Percentiles rank a stretch among this genome's conserved stretches.
Evolutionary conservation across 2,888 invertebrate species (phyloP).

Genomic region (Neocrepidodera transversa): DNA sequence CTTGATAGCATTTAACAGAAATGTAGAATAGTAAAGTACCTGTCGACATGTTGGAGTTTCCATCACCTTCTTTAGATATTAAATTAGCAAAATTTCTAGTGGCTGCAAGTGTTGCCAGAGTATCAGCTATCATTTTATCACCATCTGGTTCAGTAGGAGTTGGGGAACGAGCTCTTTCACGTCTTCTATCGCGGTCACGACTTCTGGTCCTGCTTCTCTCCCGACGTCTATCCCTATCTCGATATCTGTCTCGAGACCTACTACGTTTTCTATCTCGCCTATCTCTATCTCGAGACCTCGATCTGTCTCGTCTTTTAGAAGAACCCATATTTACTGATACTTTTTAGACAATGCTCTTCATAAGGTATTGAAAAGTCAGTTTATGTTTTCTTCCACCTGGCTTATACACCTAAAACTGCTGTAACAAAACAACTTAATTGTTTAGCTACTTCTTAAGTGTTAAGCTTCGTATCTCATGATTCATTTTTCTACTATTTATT

Average conservation of each 20-base stretch:
- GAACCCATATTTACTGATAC: constrained; percentile 63
- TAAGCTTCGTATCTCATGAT: not conserved
- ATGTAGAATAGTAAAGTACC: constrained; percentile 43
- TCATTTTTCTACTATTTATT: not conserved
- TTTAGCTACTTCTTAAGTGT: not conserved
- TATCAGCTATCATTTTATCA: constrained; percentile 63
- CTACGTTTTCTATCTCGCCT: constrained; percentile 52
- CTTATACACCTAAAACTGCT: not conserved
- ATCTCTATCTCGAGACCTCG: constrained; percentile 55
- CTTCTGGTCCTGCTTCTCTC: constrained; percentile 55
- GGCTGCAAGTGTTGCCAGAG: constrained; percentile 60
- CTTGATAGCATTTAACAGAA: too few species aligned
- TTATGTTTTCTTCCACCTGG: not conserved
- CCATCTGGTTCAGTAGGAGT: constrained; percentile 57
- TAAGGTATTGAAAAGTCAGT: not conserved
- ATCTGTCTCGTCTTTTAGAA: constrained; percentile 60
- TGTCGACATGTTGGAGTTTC: constrained; percentile 51
- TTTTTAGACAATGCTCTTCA: not conserved
- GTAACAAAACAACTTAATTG: too few species aligned
- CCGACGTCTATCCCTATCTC: constrained; percentile 50
- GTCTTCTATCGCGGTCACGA: constrained; percentile 56
- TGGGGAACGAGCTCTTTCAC: constrained; percentile 43
- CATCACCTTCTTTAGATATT: constrained; percentile 54
- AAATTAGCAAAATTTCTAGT: constrained; percentile 64
- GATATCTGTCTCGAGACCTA: constrained; percentile 54